phyloP scores from a whole-genome alignment of 2,113 vertebrate genomes.

The Sinocyclocheilus maitianheensis region DNA sequence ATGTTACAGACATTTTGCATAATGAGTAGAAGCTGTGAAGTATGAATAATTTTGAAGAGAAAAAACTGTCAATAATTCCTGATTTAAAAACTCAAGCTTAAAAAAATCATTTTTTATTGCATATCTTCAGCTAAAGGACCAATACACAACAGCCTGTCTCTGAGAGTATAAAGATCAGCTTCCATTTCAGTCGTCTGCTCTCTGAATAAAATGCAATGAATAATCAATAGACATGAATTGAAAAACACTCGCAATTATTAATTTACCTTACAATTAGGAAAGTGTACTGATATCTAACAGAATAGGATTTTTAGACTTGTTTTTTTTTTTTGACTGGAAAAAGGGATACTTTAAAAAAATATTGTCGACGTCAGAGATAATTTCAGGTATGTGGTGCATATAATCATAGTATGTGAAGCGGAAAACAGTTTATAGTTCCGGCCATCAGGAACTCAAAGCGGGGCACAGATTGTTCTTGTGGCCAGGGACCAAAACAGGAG shows the following conservation, averaged over 20 bases:
- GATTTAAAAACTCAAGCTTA: constrained; percentile 4
- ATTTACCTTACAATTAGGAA: constrained; percentile 8
- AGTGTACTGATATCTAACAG: background rate
- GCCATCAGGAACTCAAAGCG: constrained; percentile 33
- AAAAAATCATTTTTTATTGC: background rate
- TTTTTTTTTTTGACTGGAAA: background rate
- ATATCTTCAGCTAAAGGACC: background rate
- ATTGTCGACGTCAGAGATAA: background rate
- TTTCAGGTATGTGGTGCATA: background rate
- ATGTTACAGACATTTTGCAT: constrained; percentile 22
- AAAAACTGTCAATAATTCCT: constrained; percentile 16
- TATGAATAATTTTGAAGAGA: constrained; percentile 18
- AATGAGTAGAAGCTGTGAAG: constrained; percentile 26
- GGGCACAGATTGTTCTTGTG: constrained; percentile 58
- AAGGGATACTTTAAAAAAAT: background rate
- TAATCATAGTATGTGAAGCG: background rate
- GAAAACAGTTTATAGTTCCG: constrained; percentile 30
- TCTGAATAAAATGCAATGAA: constrained; percentile 12
- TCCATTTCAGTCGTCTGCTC: background rate
- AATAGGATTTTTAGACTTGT: background rate
- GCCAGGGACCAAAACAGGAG: constrained; percentile 53
- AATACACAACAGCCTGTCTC: background rate
- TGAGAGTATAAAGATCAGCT: background rate
- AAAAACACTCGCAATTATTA: constrained; percentile 16
- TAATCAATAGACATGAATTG: constrained; percentile 1